Conservation (phyloP, 2,797 vertebrate species). For the Telmatherina bonti region DNA sequence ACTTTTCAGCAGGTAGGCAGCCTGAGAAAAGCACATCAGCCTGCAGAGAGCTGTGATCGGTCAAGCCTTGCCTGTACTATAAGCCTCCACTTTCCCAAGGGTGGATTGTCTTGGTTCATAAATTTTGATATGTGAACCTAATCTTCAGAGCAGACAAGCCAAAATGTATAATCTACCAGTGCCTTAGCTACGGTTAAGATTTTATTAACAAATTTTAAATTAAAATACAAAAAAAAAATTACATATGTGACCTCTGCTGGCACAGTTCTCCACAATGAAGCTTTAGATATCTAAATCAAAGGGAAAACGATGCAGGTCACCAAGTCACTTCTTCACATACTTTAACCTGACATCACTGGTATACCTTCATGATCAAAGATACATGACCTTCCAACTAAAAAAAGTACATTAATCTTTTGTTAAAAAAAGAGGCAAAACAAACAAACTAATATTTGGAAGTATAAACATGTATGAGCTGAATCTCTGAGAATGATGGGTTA, state of each 20-base stretch:
- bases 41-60: slow-evolving; percentile 45
- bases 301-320: background rate
- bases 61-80: slow-evolving; percentile 44
- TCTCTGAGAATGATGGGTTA: background rate
- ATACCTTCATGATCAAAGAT: background rate
- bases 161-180: background rate
- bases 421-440: background rate
- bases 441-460: background rate
- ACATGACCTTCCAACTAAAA: background rate
- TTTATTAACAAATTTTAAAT: background rate
- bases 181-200: background rate
- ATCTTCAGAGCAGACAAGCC: background rate
- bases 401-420: background rate
- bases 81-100: slow-evolving; percentile 27
- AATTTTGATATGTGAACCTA: slow-evolving; percentile 18
- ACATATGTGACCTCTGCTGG: background rate
- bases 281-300: background rate
- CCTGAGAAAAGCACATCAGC: slow-evolving; percentile 56
- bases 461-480: background rate
- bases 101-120: slow-evolving; percentile 31
- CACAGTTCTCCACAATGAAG: background rate
- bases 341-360: background rate
- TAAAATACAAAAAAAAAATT: background rate
- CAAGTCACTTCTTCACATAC: background rate
- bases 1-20: slow-evolving; percentile 74